A percentile compares a stretch with the other conserved stretches of the same genome.
These are phyloP conservation scores for Euura lappo DNA, from an alignment of 1,140 invertebrate species.

Conservation along the genomic window DNA sequence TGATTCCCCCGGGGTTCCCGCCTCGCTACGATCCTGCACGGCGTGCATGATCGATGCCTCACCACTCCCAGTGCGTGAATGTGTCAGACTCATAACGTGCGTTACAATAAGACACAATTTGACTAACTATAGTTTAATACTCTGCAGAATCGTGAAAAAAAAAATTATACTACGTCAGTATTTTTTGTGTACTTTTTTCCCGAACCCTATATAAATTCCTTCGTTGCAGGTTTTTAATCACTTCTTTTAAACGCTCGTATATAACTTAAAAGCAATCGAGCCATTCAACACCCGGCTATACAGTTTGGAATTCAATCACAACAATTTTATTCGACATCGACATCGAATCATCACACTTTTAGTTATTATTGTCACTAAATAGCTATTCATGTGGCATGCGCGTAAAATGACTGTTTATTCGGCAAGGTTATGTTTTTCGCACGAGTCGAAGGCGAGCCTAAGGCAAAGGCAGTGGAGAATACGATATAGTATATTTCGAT, in stretches of 20 bases:
- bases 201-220: background rate
- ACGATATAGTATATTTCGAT: too few species aligned
- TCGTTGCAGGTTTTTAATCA: background rate
- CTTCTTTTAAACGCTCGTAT: background rate
- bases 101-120: background rate
- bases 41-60: constrained; percentile 54
- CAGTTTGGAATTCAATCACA: too few species aligned
- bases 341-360: too few species aligned
- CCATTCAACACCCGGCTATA: too few species aligned
- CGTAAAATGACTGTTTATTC: too few species aligned
- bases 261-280: too few species aligned
- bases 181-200: background rate
- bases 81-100: background rate
- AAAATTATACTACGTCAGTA: background rate
- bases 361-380: too few species aligned
- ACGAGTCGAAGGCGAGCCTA: too few species aligned
- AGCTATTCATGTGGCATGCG: too few species aligned
- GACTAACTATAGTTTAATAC: background rate
- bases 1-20: background rate
- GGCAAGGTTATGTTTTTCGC: too few species aligned
- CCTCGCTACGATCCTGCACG: constrained; percentile 28
- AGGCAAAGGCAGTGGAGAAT: too few species aligned
- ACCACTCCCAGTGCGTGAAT: constrained; percentile 25
- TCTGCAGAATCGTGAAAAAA: background rate
- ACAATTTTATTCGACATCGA: too few species aligned